phyloP scores from a whole-genome alignment of 2,113 vertebrate species.

The Phasianus colchicus region DNA sequence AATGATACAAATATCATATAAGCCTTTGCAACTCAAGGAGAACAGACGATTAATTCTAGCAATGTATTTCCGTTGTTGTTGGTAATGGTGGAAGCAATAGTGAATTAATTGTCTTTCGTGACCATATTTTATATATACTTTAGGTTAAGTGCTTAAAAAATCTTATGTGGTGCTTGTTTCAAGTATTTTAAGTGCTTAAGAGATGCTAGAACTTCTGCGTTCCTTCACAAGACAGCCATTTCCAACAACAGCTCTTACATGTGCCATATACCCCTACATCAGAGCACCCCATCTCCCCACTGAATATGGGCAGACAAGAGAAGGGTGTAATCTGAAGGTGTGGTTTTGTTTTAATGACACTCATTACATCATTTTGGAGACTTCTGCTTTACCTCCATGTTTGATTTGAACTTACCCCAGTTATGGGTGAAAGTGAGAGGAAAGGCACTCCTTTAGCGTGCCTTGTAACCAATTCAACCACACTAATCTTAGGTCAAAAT shows the following conservation, averaged over 20 bases:
- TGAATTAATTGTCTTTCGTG: background rate
- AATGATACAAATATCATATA: background rate
- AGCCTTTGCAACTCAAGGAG: background rate
- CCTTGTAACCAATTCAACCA: background rate
- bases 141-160: background rate
- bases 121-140: background rate
- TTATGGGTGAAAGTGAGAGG: background rate
- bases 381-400: background rate
- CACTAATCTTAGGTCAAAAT: slow-evolving; percentile 14
- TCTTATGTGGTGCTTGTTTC: background rate
- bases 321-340: background rate
- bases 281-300: background rate
- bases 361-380: background rate
- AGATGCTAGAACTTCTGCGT: background rate
- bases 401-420: background rate
- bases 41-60: background rate
- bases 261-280: background rate
- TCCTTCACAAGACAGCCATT: background rate
- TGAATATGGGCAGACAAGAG: background rate
- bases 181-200: background rate
- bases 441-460: background rate
- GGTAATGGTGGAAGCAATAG: background rate
- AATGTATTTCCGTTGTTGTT: background rate
- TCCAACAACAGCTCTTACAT: background rate
- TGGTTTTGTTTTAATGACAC: background rate